phyloP scores from a whole-genome alignment of 2,797 vertebrate genomes.

The Eospalax fontanierii region DNA sequence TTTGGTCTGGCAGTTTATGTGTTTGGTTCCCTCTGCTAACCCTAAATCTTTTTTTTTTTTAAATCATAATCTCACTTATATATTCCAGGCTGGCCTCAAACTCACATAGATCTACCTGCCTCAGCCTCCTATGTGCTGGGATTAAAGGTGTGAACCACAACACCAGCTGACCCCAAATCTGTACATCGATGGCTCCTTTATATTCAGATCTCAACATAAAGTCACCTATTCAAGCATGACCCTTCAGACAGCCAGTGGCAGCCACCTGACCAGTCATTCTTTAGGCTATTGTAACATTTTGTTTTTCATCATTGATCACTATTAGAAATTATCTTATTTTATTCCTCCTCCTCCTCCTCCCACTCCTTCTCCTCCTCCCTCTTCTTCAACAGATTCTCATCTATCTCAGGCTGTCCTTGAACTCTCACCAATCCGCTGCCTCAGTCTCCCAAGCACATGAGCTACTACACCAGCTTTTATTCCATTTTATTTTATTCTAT shows the following conservation, averaged over 20 bases:
- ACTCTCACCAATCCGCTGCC: not conserved
- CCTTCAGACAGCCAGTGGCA: not conserved
- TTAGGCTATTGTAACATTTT: not conserved
- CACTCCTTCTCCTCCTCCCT: too few species aligned
- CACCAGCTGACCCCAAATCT: not conserved
- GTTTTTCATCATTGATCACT: not conserved
- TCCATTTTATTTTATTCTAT: conserved; percentile 20
- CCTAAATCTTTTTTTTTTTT: too few species aligned
- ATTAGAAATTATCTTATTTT: not conserved
- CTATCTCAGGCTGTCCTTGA: not conserved
- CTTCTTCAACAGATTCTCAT: too few species aligned
- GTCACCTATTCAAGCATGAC: not conserved
- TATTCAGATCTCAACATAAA: not conserved
- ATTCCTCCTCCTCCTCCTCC: not conserved
- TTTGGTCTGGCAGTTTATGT: not conserved
- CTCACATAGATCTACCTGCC: not conserved
- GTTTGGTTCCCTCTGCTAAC: not conserved
- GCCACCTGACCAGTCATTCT: not conserved
- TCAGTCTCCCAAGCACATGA: too few species aligned
- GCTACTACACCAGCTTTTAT: not conserved
- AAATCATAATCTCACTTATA: not conserved
- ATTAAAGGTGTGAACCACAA: not conserved
- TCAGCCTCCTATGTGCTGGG: not conserved
- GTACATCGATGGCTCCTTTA: not conserved
- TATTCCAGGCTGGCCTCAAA: not conserved